A percentile compares a stretch with the other conserved stretches of the same genome.
Conservation (phyloP, 2,888 invertebrate species). For the Ormyrus labotus region DNA sequence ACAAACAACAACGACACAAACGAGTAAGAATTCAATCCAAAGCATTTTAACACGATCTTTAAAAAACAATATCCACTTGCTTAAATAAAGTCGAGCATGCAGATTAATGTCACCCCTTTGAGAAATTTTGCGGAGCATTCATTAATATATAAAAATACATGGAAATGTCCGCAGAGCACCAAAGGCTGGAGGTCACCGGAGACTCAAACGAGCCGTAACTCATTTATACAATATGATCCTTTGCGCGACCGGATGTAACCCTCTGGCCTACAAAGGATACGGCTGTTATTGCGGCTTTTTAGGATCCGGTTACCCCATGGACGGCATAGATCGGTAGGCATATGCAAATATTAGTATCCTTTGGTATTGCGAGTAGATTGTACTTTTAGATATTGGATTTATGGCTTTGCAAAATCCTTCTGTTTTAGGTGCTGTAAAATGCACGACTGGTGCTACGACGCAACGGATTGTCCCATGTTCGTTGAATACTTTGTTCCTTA, state of each 20-base stretch:
- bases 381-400: too few relatives aligned
- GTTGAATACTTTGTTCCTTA: conserved; percentile 92
- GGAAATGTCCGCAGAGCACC: conserved; percentile 1
- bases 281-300: conserved; percentile 94
- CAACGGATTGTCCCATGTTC: conserved; percentile 86
- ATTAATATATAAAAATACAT: not conserved
- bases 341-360: conserved; percentile 8
- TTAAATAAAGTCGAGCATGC: not conserved
- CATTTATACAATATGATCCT: conserved; percentile 91
- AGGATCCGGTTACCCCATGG: conserved; percentile 86
- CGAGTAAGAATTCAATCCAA: conserved; percentile 33
- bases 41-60: not conserved
- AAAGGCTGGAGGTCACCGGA: conserved; percentile 46
- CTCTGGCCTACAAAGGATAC: conserved; percentile 89
- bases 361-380: not conserved
- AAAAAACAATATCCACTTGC: not conserved
- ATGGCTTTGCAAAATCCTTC: not conserved
- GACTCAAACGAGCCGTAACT: conserved; percentile 85
- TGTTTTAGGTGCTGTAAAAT: conserved; percentile 82
- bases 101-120: not conserved
- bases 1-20: conserved; percentile 29
- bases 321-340: conserved; percentile 86
- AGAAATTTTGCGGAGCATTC: too few relatives aligned
- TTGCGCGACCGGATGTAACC: conserved; percentile 91
- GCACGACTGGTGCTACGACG: conserved; percentile 91